Percentiles rank a stretch among this genome's conserved stretches.
These are phyloP conservation scores for Lonchura striata DNA, from an alignment of 2,113 vertebrate species.

Conservation along the genomic window DNA sequence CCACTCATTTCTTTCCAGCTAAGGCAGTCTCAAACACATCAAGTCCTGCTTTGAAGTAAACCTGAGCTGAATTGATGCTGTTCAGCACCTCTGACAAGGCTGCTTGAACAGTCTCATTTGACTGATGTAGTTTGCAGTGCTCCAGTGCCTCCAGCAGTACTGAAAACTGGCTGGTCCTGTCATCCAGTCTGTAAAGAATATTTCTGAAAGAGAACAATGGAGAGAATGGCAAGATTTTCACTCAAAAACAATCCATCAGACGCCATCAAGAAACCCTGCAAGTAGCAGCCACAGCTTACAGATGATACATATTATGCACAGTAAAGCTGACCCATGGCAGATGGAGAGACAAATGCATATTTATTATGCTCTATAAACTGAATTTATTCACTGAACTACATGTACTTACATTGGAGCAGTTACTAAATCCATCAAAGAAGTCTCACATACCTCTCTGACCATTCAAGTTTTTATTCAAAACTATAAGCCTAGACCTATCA, in stretches of 20 bases:
- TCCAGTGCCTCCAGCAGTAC: conserved; percentile 80
- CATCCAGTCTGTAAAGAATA: conserved; percentile 86
- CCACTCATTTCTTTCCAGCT: conserved; percentile 72
- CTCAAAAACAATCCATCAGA: background rate
- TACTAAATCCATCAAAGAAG: background rate
- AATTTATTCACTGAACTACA: background rate
- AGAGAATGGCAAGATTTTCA: conserved; percentile 20
- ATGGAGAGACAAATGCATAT: background rate
- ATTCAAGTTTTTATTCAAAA: background rate
- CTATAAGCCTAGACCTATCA: background rate
- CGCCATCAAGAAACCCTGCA: background rate
- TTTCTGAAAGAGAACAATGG: conserved; percentile 79
- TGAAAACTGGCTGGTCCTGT: conserved; percentile 80
- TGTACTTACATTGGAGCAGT: background rate
- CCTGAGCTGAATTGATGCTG: conserved; percentile 85
- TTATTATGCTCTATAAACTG: background rate
- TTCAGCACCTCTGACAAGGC: conserved; percentile 79
- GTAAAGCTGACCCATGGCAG: background rate
- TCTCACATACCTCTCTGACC: background rate
- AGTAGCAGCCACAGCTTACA: background rate
- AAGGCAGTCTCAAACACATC: conserved; percentile 85
- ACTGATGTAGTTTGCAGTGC: conserved; percentile 59
- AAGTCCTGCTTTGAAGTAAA: conserved; percentile 84
- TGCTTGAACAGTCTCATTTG: conserved; percentile 78
- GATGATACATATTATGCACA: background rate